A percentile compares a stretch with the other conserved stretches of the same genome.
phyloP scores from a whole-genome alignment of 1,140 invertebrate species.

The Gonioctena quinquepunctata region DNA sequence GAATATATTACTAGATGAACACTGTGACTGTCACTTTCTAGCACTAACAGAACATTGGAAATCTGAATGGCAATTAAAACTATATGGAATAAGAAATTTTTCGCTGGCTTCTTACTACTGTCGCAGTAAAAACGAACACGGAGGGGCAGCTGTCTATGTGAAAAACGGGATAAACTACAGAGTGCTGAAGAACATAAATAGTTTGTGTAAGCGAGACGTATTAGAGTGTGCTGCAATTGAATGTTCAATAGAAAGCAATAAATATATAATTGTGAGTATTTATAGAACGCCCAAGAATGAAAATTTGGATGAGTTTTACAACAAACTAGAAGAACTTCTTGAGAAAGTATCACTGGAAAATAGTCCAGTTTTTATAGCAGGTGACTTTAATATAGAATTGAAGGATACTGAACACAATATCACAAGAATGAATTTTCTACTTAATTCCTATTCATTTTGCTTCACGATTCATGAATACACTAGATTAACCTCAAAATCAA shows the following conservation, averaged over 20 bases:
- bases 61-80: not conserved
- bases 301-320: not conserved
- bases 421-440: not conserved
- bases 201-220: not conserved
- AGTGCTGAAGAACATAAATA: not conserved
- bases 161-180: not conserved
- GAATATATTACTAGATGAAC: too few species aligned
- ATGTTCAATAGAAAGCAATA: not conserved
- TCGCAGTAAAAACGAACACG: not conserved
- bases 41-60: constrained; percentile 4
- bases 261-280: not conserved
- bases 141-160: not conserved
- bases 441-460: not conserved
- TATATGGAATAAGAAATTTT: not conserved
- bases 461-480: not conserved
- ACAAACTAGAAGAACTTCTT: not conserved
- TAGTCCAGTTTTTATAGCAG: not conserved
- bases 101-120: not conserved
- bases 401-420: not conserved
- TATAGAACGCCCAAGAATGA: not conserved
- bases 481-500: not conserved
- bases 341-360: not conserved
- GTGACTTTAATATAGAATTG: constrained; percentile 1
- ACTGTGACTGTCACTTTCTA: not conserved
- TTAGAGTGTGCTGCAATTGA: too few species aligned